These are phyloP conservation scores for Mesocricetus auratus DNA, from an alignment of 2,113 vertebrate species.

Conservation along the genomic window DNA sequence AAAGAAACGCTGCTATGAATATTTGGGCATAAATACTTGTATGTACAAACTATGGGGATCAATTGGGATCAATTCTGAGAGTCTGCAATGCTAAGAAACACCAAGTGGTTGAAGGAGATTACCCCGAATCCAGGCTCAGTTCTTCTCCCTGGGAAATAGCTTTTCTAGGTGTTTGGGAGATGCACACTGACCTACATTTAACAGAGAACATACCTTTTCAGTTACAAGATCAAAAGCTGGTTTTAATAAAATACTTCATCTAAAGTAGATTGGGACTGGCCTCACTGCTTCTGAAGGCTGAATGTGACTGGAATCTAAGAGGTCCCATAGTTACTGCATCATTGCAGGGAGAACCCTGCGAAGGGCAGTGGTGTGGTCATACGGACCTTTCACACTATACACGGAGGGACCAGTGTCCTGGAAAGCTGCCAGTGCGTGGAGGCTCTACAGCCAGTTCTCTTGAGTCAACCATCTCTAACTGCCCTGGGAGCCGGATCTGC, in stretches of 20 bases:
- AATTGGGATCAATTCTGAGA: background rate
- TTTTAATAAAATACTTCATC: constrained; percentile 48
- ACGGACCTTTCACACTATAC: background rate
- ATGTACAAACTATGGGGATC: background rate
- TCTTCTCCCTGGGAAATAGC: constrained; percentile 16
- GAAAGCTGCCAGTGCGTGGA: background rate
- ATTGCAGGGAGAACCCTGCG: background rate
- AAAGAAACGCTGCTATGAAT: background rate
- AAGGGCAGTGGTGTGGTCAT: background rate
- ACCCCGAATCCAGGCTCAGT: background rate
- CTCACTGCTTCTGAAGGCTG: constrained; percentile 24
- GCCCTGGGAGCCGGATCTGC: background rate
- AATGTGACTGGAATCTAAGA: background rate
- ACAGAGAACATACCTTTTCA: constrained; percentile 34
- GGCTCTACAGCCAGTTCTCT: background rate
- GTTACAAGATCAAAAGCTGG: background rate
- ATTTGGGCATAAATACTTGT: background rate
- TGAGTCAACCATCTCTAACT: background rate
- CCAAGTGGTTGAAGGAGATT: background rate
- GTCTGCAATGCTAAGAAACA: constrained; percentile 41
- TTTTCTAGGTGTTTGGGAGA: constrained; percentile 54
- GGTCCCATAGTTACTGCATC: background rate
- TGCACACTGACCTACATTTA: background rate
- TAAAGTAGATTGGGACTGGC: background rate
- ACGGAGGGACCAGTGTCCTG: background rate